Evolutionary conservation across 1,140 invertebrate genomes (phyloP), one percentile per base, ranked within the genome.

Genomic region (Bacillus rossius): DNA sequence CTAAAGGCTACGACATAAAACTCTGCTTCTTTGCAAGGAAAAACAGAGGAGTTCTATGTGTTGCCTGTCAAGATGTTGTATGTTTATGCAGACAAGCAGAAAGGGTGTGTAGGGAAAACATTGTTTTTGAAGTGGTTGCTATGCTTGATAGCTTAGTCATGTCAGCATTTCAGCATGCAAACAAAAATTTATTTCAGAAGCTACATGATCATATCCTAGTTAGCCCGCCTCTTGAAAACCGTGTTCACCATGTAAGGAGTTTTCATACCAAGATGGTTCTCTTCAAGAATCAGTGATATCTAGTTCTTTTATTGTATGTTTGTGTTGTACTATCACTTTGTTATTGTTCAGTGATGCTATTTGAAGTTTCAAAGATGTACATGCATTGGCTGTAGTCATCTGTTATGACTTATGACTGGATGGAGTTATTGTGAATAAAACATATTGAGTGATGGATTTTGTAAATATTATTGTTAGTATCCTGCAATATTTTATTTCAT

Each of bases 11-110:
- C n/a, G 7, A 4, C n/a, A 17, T 10, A 10, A 17, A 2, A 2
- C n/a, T 29, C 16, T 2, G 13, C n/a, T 19, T 55, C 10, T n/a
- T 55, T 4, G 20, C 2, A 3, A 55, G n/a, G 10, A 55, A 42
- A 43, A 55, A 55, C 22, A 55, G 20, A 43, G 53, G 53, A 8
- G 20, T 37, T 3, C 40, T 25, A 8, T 10, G 16, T 20, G 22
- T 23, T 55, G 37, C 53, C 2, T 43, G 37, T n/a, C 8, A 2
- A 49, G 38, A 43, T 45, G 38, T 55, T 43, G 38, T 43, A n/a
- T 8, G 43, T n/a, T 16, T 55, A 14, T 55, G 53, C 42, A 42
- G 43, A 34, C n/a, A 10, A 22, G 50, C 4, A 34, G 50, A 52
- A 17, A 17, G 8, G 8, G 20, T 8, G 13, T 45, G 42, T 13